A percentile compares a stretch with the other conserved stretches of the same genome.
phyloP scores from a whole-genome alignment of 2,888 invertebrate genomes.

The Plemyria rubiginata region DNA sequence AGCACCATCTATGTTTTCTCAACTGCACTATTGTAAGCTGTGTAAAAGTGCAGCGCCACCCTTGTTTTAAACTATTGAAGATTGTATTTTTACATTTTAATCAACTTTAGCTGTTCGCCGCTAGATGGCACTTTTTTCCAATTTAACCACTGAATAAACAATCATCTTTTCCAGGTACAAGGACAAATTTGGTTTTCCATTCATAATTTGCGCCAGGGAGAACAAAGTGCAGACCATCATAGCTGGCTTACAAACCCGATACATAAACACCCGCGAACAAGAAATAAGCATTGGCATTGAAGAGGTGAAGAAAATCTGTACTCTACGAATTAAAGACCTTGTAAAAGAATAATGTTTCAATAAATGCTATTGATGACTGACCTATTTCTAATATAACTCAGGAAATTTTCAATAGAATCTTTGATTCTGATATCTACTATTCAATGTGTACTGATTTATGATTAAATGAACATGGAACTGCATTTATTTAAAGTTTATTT shows the following conservation, averaged over 20 bases:
- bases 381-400: background rate
- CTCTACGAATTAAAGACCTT: conserved; percentile 83
- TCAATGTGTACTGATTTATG: too few relatives aligned
- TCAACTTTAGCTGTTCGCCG: conserved; percentile 1
- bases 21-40: too few relatives aligned
- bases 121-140: conserved; percentile 33
- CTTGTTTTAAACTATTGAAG: too few relatives aligned
- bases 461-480: background rate
- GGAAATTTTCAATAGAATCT: background rate
- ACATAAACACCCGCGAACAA: conserved; percentile 77
- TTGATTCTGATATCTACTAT: too few relatives aligned
- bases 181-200: conserved; percentile 87
- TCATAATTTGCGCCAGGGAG: conserved; percentile 87
- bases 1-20: too few relatives aligned
- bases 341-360: conserved; percentile 51
- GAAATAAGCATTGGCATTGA: conserved; percentile 85
- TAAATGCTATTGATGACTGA: too few relatives aligned
- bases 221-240: conserved; percentile 86
- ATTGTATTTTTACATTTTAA: too few relatives aligned
- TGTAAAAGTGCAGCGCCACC: too few relatives aligned
- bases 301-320: conserved; percentile 89
- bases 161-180: conserved; percentile 81
- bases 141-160: background rate
- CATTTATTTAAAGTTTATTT: conserved; percentile 21
- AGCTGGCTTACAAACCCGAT: conserved; percentile 79